Evolutionary conservation across 2,888 invertebrate genomes (phyloP).

Genomic region (Aelia acuminata): DNA sequence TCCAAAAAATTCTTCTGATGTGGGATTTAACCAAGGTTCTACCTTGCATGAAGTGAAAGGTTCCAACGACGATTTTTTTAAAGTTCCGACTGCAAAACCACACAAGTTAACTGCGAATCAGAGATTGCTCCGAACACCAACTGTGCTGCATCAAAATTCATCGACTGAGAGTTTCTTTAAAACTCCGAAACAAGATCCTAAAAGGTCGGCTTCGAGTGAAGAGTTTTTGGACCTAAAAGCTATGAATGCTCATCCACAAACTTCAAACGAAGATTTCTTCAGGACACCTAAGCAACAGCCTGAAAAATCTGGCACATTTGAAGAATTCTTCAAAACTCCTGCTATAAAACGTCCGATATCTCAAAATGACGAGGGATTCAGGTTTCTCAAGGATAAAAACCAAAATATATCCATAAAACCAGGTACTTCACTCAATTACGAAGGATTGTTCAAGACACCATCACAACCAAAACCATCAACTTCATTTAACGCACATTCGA

Average conservation of each 20-base stretch:
- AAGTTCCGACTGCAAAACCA: neutral
- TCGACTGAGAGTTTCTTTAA: neutral
- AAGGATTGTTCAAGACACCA: neutral
- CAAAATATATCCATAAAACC: neutral
- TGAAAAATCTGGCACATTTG: neutral
- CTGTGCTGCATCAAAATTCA: neutral
- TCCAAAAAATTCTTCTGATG: neutral
- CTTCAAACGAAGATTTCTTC: neutral
- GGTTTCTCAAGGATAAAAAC: neutral
- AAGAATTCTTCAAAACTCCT: slow-evolving; percentile 17
- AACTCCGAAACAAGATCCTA: neutral
- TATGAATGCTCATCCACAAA: neutral
- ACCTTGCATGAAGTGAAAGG: neutral
- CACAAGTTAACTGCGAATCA: neutral
- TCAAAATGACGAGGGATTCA: neutral
- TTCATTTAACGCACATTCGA: too few species aligned
- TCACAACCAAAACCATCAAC: too few species aligned
- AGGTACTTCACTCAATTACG: neutral
- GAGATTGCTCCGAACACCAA: neutral
- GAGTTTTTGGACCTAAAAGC: neutral
- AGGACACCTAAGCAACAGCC: neutral
- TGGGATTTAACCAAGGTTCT: neutral
- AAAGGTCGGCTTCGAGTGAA: neutral
- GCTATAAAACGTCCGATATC: neutral
- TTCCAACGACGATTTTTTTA: neutral